Evolutionary conservation across 1,140 invertebrate species (phyloP), one percentile per base, ranked within the genome.

Genomic region (Chlorops oryzae): DNA sequence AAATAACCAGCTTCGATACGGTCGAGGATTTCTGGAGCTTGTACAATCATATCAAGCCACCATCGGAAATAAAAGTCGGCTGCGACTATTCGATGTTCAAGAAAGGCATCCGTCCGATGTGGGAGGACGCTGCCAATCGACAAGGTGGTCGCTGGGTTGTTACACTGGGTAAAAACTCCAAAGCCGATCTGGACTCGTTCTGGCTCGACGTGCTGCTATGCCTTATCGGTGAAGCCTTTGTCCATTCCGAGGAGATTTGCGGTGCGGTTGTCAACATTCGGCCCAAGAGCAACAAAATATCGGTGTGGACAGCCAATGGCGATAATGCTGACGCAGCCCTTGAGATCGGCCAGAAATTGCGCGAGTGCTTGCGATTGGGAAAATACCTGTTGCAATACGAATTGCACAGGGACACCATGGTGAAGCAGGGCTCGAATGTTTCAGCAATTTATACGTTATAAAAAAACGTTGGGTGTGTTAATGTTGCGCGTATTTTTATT

Each of bases 21-120:
- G 94, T 96, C 25, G 96, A 99, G 81, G 96, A 98, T 75, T 98
- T 98, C 70, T 97, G 94, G 94, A 59, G 61, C 71, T 77, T 98
- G 27, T 96, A 92, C 75, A 96, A 96, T 69, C 93, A 98, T 65
- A 94, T 98, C 53, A 96, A 96, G 73, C 77, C 84, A 59, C 91
- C 94, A n/a, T 95, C 91, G 54, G 91, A 94, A 66, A 73, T 98
- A 3, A 82, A 82, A 58, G 80, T 85, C 61, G 92, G 93, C 24
- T 92, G 88, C 74, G 95, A 98, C 74, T 98, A 98, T 75, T 95
- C 92, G 7, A 79, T 98, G 52, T 98, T 98, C 74, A 97, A 96
- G 75, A 84, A 92, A 74, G 94, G 92, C 13, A 91, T 98, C 57
- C 84, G 88, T 61, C 96, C 96, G 9, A 98, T 97, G 93, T 98